Evolutionary conservation across 1,140 invertebrate species (phyloP).

Genomic region (Alviniconcha marisindica): DNA sequence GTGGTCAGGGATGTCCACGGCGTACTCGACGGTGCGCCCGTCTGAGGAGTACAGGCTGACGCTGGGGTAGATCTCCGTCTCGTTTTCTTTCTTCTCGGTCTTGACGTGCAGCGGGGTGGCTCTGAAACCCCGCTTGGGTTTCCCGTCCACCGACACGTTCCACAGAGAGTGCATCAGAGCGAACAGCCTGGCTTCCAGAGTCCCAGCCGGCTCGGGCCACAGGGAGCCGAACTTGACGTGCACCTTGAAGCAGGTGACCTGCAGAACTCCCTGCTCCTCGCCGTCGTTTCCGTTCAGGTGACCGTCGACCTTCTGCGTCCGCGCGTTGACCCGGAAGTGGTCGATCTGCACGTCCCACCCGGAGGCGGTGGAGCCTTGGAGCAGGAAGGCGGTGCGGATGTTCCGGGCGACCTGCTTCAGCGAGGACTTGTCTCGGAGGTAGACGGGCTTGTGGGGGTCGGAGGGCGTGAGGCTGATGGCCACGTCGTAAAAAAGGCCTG

Average conservation of each 20-base stretch:
- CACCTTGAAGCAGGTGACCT: conserved; percentile 12
- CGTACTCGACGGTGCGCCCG: background rate
- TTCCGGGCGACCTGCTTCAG: conserved; percentile 24
- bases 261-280: background rate
- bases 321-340: conserved; percentile 12
- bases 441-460: background rate
- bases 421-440: background rate
- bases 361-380: conserved; percentile 5
- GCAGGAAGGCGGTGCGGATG: conserved; percentile 38
- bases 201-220: conserved; percentile 4
- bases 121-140: background rate
- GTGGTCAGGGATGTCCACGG: background rate
- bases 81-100: background rate
- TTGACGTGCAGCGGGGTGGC: background rate
- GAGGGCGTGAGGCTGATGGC: background rate
- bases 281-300: background rate
- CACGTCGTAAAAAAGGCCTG: conserved; percentile 20
- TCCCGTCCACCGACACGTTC: conserved; percentile 2
- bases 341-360: conserved; percentile 31
- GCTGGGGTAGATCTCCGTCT: background rate
- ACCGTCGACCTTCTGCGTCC: background rate
- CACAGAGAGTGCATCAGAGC: background rate
- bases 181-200: background rate
- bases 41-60: background rate
- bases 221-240: conserved; percentile 11